Evolutionary conservation across 2,888 invertebrate genomes (phyloP), one percentile per base, ranked within the genome.

Genomic region (Endotricha flammealis): DNA sequence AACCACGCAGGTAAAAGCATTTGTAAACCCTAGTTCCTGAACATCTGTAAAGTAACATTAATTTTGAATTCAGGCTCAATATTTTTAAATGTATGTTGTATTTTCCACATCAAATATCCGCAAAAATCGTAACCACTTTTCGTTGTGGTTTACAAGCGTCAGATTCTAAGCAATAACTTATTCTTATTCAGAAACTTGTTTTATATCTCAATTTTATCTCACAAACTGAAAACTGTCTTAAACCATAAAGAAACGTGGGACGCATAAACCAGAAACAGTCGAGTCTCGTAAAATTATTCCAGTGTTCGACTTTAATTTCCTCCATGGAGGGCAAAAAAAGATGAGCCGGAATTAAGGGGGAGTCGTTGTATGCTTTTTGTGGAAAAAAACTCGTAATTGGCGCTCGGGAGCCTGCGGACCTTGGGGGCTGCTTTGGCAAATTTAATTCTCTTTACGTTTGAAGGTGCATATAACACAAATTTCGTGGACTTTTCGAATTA

Each of bases 311-410:
- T 63, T 60, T 62, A 63, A 64, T 65, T 59, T 56, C 57, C 60
- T 48, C 44, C 41, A 36, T 51, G 45, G 54, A 53, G 37, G 42
- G 50, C n/a, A n/a, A n/a, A 62, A 62, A 60, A 62, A 56, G 45
- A 58, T 56, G 54, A 58, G 46, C 43, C 46, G 16, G 53, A 65
- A 68, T 65, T 61, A 65, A 54, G 60, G 50, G 42, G 42, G 49
- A 58, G 42, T 7, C 20, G 20, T 7, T 3, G 3, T 7, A 7
- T 50, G 47, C 53, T 50, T 56, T 62, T 61, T 65, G 49, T 56
- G 36, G 38, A 46, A 60, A 69, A 59, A 58, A 46, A 46, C 29
- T 24, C 47, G 64, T 74, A 75, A 76, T 71, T 76, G 74, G 70
- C 61, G 61, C 45, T 12, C 41, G 36, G 50, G 44, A 31, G 29